phyloP scores from a whole-genome alignment of 2,113 vertebrate species.

The Laticauda laticaudata region DNA sequence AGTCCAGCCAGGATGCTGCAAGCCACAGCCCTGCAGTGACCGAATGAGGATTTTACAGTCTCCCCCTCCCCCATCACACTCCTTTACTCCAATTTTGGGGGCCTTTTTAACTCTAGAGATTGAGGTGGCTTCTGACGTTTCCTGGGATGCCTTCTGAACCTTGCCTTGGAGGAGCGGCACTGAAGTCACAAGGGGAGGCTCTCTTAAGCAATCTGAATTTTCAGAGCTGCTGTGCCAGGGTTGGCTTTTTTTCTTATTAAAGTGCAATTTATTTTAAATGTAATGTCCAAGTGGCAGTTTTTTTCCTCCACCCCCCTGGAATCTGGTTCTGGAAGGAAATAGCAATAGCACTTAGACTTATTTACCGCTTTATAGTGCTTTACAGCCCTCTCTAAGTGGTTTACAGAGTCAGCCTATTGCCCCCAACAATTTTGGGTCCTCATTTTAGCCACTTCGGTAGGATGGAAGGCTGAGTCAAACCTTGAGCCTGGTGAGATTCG shows the following conservation, averaged over 20 bases:
- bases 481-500: no score
- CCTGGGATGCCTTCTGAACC: neutral
- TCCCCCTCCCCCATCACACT: neutral
- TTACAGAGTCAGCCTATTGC: no score
- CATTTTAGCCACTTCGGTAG: no score
- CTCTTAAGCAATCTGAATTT: neutral
- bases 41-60: neutral
- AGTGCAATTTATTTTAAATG: conserved; percentile 34
- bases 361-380: no score
- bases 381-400: no score
- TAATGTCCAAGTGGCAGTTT: neutral
- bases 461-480: no score
- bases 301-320: neutral
- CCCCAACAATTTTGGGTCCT: no score
- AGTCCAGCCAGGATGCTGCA: neutral
- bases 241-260: conserved; percentile 42
- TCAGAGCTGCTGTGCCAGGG: neutral
- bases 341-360: no score
- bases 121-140: neutral
- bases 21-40: neutral
- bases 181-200: neutral
- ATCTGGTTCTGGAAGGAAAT: neutral
- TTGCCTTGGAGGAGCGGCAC: neutral
- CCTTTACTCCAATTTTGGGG: neutral
- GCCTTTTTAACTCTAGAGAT: neutral